Evolutionary conservation across 2,113 vertebrate genomes (phyloP).

Genomic region (Muntiacus reevesi): DNA sequence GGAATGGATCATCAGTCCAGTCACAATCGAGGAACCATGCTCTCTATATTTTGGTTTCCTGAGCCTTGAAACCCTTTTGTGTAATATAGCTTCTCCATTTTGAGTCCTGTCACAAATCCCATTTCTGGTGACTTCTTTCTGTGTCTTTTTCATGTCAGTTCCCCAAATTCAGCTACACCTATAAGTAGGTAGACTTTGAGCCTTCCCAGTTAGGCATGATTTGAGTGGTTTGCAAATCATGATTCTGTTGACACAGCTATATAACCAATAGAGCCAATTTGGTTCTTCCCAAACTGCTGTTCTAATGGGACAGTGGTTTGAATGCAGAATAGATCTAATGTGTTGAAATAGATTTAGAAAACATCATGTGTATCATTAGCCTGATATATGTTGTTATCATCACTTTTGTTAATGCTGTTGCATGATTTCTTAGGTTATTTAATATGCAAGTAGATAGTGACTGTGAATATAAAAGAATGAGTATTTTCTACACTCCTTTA

Average conservation of each 20-base stretch:
- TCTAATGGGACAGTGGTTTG: neutral
- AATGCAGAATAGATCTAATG: neutral
- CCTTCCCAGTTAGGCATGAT: neutral
- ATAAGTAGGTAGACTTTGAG: neutral
- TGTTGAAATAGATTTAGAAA: neutral
- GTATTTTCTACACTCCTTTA: neutral
- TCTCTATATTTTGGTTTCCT: neutral
- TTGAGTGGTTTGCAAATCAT: neutral
- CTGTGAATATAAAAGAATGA: neutral
- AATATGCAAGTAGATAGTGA: neutral
- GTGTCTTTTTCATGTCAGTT: neutral
- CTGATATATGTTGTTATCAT: neutral
- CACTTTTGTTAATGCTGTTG: neutral
- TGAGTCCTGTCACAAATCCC: neutral
- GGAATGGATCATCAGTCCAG: neutral
- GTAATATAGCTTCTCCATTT: neutral
- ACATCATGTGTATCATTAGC: neutral
- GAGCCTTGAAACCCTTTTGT: neutral
- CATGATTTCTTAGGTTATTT: neutral
- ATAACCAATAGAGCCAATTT: no score
- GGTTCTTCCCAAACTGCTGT: neutral
- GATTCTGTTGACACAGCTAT: neutral
- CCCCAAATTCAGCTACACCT: neutral
- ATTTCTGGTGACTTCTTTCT: neutral
- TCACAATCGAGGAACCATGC: rapidly evolving